Evolutionary conservation across 2,797 vertebrate genomes (phyloP).

Genomic region (Eulemur rubriventer): DNA sequence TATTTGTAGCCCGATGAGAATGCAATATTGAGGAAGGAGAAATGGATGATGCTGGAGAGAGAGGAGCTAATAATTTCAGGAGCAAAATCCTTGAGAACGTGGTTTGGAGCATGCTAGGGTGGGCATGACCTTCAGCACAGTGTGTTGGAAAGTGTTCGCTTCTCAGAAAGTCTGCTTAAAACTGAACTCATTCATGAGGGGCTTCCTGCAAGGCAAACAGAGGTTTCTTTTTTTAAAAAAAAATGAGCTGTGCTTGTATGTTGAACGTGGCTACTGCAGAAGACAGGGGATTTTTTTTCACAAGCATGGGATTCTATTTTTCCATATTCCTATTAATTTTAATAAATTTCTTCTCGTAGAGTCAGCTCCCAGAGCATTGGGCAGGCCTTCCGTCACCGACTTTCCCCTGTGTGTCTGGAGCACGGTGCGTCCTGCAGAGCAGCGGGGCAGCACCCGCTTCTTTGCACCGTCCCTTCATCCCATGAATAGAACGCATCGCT

Average conservation of each 20-base stretch:
- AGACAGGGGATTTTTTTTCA: not conserved
- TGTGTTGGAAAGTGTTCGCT: not conserved
- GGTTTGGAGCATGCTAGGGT: no score
- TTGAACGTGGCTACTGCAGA: not conserved
- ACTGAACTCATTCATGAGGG: not conserved
- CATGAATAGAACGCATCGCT: rapidly evolving
- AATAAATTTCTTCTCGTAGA: not conserved
- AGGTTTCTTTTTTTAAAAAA: not conserved
- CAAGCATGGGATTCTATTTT: not conserved
- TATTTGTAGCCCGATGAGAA: not conserved
- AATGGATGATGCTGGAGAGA: not conserved
- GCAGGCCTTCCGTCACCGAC: not conserved
- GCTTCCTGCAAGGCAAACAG: not conserved
- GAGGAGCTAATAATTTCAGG: not conserved
- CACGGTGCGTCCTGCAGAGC: not conserved
- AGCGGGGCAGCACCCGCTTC: rapidly evolving
- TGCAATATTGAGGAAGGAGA: not conserved
- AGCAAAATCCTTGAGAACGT: not conserved
- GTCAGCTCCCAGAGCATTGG: not conserved
- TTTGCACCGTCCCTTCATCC: not conserved
- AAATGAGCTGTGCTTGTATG: not conserved
- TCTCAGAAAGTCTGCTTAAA: not conserved
- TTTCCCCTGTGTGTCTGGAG: not conserved
- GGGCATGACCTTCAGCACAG: not conserved
- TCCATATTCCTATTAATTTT: not conserved